A percentile compares a stretch with the other conserved stretches of the same genome.
Conservation (phyloP, 2,113 vertebrate genomes). For the Uria aalge region DNA sequence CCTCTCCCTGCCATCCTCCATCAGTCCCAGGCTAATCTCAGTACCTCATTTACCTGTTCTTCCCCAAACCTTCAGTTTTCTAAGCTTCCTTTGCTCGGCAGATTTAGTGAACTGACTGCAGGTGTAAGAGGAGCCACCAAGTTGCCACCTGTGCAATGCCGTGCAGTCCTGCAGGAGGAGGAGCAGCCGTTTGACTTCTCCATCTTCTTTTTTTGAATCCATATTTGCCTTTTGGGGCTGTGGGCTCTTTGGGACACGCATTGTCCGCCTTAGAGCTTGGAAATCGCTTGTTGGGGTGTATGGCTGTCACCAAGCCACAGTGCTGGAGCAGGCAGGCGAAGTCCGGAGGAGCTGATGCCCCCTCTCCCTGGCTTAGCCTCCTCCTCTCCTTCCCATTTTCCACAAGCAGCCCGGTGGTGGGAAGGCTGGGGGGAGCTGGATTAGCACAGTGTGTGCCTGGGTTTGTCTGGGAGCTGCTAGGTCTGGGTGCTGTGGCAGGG, state of each 20-base stretch:
- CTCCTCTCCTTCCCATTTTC: not conserved
- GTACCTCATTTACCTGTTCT: not conserved
- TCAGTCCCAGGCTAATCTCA: not conserved
- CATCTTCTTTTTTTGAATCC: not conserved
- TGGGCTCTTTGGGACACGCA: fast-evolving
- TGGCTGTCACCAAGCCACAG: not conserved
- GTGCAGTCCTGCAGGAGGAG: fast-evolving
- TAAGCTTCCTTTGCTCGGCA: fast-evolving
- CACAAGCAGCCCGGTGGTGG: not conserved
- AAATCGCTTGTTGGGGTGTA: fast-evolving
- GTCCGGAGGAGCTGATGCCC: not conserved
- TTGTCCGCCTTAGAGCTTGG: not conserved
- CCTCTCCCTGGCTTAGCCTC: not conserved
- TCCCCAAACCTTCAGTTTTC: not conserved
- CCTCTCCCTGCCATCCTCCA: fast-evolving
- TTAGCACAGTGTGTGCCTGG: fast-evolving
- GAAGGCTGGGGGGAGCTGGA: not conserved
- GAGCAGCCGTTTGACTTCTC: not conserved
- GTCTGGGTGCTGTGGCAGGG: not conserved
- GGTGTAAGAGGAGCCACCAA: not conserved
- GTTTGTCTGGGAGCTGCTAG: not conserved
- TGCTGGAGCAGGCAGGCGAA: not conserved
- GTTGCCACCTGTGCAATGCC: not conserved
- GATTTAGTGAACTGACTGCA: not conserved
- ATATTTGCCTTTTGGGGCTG: not conserved